Base-by-base conservation (phyloP, 1,140 invertebrate species). In the Microplitis demolitor region DNA sequence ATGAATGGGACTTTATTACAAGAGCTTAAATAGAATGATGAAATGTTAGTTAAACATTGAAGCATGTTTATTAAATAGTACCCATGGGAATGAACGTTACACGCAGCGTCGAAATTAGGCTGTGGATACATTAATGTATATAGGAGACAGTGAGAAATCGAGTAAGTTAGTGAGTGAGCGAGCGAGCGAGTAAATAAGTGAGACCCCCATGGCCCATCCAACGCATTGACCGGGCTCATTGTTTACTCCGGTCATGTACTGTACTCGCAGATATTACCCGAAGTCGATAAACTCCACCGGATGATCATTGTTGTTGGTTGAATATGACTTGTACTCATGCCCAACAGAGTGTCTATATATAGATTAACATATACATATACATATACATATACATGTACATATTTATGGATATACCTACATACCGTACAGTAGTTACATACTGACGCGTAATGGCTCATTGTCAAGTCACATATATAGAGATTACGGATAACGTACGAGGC, bases 221-320 rank as follows among this genome's bases (percentile, higher is more conserved):
- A 62, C 60, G 62, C 62, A 64, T 64, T 64, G 37, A 50, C 50
- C n/a, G 60, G 69, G 60, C 60, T 58, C 60, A 72, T 66, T 72
- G 70, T 72, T 72, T 72, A 72, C 70, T 66, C 70, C 34, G 62
- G 51, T 72, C 70, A 72, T 72, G 70, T 72, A 72, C 62, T 72
- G 70, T 72, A 72, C 51, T 66, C 34, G 70, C 63, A 72, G 63
- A 72, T 72, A 72, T 72, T 72, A 72, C 63, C 69, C 34, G 5
- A 66, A 72, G 70, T 72, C 70, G 70, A 72, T 72, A 72, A 72
- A 72, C 68, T 69, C 68, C 39, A 61, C 70, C 63, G 70, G 62
- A 72, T 72, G 70, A 72, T 72, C 70, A 72, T 72, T 60, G 62
- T 66, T 37, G 61, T 66, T 16, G 34, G 35, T 11, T 51, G 50